Evolutionary conservation across 2,888 invertebrate species (phyloP).

Genomic region (Latrodectus hesperus): DNA sequence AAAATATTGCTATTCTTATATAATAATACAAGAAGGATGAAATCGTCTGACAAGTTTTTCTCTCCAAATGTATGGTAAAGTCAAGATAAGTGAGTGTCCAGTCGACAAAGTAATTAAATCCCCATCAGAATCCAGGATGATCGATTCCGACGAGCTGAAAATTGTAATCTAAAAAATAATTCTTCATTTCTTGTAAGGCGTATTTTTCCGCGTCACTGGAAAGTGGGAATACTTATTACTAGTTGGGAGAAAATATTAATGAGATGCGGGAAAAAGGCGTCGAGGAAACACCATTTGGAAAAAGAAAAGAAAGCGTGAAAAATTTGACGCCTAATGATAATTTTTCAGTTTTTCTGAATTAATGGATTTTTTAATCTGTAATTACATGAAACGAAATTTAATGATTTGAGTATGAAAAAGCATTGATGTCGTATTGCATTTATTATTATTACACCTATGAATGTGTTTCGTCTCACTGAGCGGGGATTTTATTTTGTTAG

Average conservation of each 20-base stretch:
- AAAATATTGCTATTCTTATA: constrained; percentile 29
- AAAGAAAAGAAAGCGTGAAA: constrained; percentile 8
- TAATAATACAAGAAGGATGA: constrained; percentile 13
- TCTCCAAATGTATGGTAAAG: constrained; percentile 30
- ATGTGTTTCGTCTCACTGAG: not conserved
- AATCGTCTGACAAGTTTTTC: constrained; percentile 43
- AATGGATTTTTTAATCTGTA: constrained; percentile 53
- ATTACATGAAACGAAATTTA: constrained; percentile 19
- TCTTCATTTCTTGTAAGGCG: constrained; percentile 25
- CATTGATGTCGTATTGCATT: not conserved
- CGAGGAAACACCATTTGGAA: constrained; percentile 14
- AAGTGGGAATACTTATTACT: constrained; percentile 39
- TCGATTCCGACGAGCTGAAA: constrained; percentile 46
- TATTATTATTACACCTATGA: constrained; percentile 12
- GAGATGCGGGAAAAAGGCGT: constrained; percentile 19
- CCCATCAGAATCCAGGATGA: constrained; percentile 34
- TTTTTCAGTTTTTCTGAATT: constrained; percentile 39
- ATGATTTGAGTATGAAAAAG: constrained; percentile 28
- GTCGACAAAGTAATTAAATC: constrained; percentile 58
- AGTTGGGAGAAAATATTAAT: constrained; percentile 35
- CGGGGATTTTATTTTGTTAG: not conserved
- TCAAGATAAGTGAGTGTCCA: constrained; percentile 32
- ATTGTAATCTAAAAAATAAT: constrained; percentile 49
- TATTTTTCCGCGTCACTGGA: constrained; percentile 24
- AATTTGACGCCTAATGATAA: constrained; percentile 14